These are phyloP conservation scores for Erebia ligea DNA, from an alignment of 2,888 invertebrate genomes.

Conservation along the genomic window DNA sequence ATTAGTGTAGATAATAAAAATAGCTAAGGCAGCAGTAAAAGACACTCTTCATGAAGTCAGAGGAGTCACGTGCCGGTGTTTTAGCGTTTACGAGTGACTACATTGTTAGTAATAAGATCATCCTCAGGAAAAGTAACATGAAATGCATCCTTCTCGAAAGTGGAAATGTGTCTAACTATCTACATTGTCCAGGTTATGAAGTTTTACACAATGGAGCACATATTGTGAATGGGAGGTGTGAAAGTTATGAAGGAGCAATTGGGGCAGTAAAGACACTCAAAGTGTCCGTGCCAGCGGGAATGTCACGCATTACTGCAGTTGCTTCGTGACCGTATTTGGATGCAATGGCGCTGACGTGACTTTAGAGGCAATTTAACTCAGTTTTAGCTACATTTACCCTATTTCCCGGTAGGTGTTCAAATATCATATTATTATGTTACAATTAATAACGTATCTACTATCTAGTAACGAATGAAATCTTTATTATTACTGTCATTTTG, in stretches of 20 bases:
- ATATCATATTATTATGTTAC: too few relatives aligned
- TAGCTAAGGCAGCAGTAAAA: too few relatives aligned
- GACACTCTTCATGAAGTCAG: too few relatives aligned
- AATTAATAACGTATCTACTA: too few relatives aligned
- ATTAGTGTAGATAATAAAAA: too few relatives aligned
- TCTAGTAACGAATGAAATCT: too few relatives aligned
- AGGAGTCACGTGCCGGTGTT: neutral
- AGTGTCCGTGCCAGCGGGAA: slow-evolving; percentile 21
- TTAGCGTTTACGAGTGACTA: neutral
- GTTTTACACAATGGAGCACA: neutral
- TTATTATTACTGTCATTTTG: too few relatives aligned
- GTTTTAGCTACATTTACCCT: neutral
- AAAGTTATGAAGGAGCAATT: slow-evolving; percentile 21
- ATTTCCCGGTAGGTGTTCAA: neutral
- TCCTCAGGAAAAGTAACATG: neutral
- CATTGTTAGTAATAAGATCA: neutral
- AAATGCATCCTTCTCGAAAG: neutral
- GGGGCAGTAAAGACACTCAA: slow-evolving; percentile 14
- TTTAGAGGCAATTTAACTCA: slow-evolving; percentile 7
- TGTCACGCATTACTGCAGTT: slow-evolving; percentile 20
- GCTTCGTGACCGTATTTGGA: slow-evolving; percentile 24
- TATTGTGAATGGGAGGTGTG: slow-evolving; percentile 17
- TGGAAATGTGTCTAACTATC: neutral
- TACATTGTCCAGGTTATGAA: neutral
- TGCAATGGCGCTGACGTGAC: slow-evolving; percentile 19